phyloP scores from a whole-genome alignment of 2,888 invertebrate species.

The Operophtera brumata region DNA sequence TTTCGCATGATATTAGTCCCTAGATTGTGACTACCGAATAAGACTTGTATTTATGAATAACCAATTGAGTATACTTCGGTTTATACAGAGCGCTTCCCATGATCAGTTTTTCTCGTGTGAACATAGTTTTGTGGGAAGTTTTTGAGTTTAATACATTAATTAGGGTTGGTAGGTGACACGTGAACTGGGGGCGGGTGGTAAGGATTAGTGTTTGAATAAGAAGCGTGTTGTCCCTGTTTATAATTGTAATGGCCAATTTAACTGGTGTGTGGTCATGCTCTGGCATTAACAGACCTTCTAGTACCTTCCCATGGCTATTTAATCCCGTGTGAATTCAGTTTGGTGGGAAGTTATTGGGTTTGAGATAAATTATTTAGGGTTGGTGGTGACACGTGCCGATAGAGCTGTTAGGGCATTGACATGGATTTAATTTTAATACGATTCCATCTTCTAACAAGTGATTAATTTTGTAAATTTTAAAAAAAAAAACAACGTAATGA shows the following conservation, averaged over 20 bases:
- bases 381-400: neutral
- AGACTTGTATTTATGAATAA: too few relatives aligned
- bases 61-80: too few relatives aligned
- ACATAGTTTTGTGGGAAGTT: conserved; percentile 28
- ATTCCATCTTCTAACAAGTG: too few relatives aligned
- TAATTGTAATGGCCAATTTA: neutral
- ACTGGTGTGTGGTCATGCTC: too few relatives aligned
- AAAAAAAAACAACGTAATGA: too few relatives aligned
- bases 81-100: conserved; percentile 39
- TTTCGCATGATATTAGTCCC: too few relatives aligned
- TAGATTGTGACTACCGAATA: too few relatives aligned
- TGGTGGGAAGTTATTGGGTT: too few relatives aligned
- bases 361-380: neutral
- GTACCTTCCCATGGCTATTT: too few relatives aligned
- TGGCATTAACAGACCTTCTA: too few relatives aligned
- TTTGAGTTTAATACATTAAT: neutral
- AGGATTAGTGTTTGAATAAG: neutral
- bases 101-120: conserved; percentile 38
- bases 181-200: neutral
- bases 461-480: too few relatives aligned
- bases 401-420: neutral
- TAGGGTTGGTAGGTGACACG: conserved; percentile 3
- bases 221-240: neutral
- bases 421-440: neutral
- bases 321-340: too few relatives aligned